Percentiles rank a stretch among this genome's conserved stretches.
Conservation (phyloP, 1,140 invertebrate genomes). For the Drosophila subobscura region DNA sequence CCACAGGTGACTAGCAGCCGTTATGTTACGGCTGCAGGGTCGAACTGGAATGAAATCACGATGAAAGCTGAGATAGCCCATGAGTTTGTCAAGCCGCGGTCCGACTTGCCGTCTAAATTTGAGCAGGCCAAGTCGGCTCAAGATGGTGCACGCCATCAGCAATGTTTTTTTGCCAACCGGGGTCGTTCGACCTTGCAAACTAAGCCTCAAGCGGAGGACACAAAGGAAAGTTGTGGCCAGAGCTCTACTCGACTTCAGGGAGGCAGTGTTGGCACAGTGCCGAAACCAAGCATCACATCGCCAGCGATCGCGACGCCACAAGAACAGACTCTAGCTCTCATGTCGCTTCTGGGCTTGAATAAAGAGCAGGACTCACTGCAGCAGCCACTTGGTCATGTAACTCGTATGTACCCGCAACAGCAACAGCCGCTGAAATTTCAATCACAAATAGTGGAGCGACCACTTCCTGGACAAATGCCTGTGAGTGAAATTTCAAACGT, state of each 20-base stretch:
- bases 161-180: too few relatives aligned
- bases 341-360: slow-evolving; percentile 47
- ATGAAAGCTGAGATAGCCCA: slow-evolving; percentile 53
- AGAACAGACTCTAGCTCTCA: slow-evolving; percentile 54
- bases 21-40: slow-evolving; percentile 35
- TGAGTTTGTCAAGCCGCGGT: slow-evolving; percentile 34
- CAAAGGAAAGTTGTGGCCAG: not conserved
- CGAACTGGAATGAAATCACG: slow-evolving; percentile 37
- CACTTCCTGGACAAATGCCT: slow-evolving; percentile 31
- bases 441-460: not conserved
- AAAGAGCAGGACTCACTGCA: not conserved
- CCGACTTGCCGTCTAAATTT: not conserved
- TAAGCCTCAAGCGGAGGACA: not conserved
- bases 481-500: slow-evolving; percentile 9
- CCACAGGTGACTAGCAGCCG: slow-evolving; percentile 20
- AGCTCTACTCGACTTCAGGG: not conserved
- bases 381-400: not conserved
- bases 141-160: too few relatives aligned
- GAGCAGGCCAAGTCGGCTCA: not conserved
- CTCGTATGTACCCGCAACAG: not conserved
- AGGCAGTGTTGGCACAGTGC: not conserved
- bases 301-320: slow-evolving; percentile 1
- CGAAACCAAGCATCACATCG: not conserved
- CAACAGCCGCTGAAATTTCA: not conserved
- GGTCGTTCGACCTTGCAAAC: too few relatives aligned